Percentiles rank a stretch among this genome's conserved stretches.
These are phyloP conservation scores for Microplitis demolitor DNA, from an alignment of 1,140 invertebrate species.

Conservation along the genomic window DNA sequence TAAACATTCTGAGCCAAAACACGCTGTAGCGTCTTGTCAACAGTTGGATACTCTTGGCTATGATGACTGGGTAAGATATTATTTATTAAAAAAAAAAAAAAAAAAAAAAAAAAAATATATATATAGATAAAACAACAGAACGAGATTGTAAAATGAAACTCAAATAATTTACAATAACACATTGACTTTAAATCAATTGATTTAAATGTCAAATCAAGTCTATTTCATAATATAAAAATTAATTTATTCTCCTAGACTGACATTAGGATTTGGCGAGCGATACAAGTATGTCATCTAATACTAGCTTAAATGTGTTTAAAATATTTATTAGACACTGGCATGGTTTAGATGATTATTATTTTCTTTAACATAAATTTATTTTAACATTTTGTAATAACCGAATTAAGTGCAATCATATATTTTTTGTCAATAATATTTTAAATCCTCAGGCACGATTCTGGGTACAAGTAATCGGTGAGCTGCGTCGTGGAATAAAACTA, in stretches of 20 bases:
- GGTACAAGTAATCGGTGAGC: conserved; percentile 93
- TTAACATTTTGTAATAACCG: conserved; percentile 23
- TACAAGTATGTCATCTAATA: conserved; percentile 69
- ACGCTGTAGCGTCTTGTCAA: conserved; percentile 65
- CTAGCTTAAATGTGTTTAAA: conserved; percentile 21
- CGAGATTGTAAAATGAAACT: too few species aligned
- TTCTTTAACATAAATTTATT: not conserved
- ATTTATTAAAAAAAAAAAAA: not conserved
- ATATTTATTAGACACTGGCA: not conserved
- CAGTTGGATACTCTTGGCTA: conserved; percentile 80
- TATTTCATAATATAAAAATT: not conserved
- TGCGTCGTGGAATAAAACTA: conserved; percentile 83
- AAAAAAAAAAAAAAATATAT: too few species aligned
- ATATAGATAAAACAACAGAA: too few species aligned
- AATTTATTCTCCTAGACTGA: conserved; percentile 64
- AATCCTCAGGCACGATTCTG: conserved; percentile 85
- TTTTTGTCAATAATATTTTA: conserved; percentile 29
- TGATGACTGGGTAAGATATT: conserved; percentile 79
- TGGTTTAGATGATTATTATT: not conserved
- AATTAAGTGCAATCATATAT: not conserved
- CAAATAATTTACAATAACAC: not conserved
- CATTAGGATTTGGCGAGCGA: conserved; percentile 74
- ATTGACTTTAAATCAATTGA: not conserved
- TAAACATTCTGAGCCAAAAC: conserved; percentile 32
- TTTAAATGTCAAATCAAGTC: too few species aligned